Percentiles rank a stretch among this genome's conserved stretches.
These are phyloP conservation scores for Corapipo altera DNA, from an alignment of 2,113 vertebrate genomes.

Conservation along the genomic window DNA sequence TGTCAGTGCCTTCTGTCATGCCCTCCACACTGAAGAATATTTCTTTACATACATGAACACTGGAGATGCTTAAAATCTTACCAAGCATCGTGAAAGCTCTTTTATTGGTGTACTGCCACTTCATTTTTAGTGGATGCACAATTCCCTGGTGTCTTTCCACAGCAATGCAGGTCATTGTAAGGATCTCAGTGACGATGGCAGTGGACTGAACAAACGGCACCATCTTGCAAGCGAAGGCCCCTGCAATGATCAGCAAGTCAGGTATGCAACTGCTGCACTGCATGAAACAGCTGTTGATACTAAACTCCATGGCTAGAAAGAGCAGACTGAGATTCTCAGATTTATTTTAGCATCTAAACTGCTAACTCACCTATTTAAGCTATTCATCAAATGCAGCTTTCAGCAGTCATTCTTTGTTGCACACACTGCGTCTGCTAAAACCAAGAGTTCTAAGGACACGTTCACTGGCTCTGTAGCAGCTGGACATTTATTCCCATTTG, in stretches of 20 bases:
- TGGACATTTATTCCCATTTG: not conserved
- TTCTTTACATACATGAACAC: not conserved
- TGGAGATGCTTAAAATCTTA: slow-evolving; percentile 33
- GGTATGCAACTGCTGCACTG: not conserved
- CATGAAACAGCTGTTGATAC: not conserved
- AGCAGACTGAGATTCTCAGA: not conserved
- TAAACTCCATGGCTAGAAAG: not conserved
- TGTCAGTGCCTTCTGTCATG: not conserved
- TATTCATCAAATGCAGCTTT: not conserved
- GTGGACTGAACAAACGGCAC: slow-evolving; percentile 78
- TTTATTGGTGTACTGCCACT: slow-evolving; percentile 75
- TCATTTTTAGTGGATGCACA: slow-evolving; percentile 78
- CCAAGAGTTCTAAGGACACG: not conserved
- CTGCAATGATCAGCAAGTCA: slow-evolving; percentile 44
- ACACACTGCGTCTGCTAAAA: not conserved
- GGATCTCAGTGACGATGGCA: slow-evolving; percentile 78
- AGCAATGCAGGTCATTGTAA: slow-evolving; percentile 82
- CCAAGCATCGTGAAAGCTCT: slow-evolving; percentile 78
- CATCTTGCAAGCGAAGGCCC: slow-evolving; percentile 81
- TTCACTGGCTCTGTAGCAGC: not conserved
- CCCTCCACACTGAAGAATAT: not conserved
- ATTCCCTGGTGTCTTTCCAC: slow-evolving; percentile 82
- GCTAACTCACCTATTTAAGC: not conserved
- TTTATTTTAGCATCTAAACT: not conserved
- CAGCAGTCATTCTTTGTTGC: accelerated